Evolutionary conservation across 2,888 invertebrate species (phyloP).

Genomic region (Chrysolina haemoptera): DNA sequence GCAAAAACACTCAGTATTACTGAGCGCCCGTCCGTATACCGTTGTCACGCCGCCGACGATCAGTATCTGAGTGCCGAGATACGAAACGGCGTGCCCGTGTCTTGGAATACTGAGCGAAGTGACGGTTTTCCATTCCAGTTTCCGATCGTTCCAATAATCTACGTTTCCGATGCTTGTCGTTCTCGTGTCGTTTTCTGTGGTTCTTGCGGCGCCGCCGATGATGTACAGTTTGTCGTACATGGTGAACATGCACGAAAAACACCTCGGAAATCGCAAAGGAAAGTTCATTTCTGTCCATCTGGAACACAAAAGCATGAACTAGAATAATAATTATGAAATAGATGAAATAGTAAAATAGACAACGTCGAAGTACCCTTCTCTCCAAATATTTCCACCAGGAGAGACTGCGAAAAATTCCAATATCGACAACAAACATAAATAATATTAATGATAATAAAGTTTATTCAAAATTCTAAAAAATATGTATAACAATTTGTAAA

Average conservation of each 20-base stretch:
- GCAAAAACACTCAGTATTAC: constrained; percentile 79
- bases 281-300: constrained; percentile 75
- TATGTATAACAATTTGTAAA: too few relatives aligned
- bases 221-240: constrained; percentile 77
- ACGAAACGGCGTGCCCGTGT: constrained; percentile 78
- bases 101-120: constrained; percentile 77
- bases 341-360: too few relatives aligned
- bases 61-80: constrained; percentile 77
- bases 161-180: constrained; percentile 74
- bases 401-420: too few relatives aligned
- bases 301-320: constrained; percentile 37
- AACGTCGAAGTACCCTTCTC: too few relatives aligned
- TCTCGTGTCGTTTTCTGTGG: constrained; percentile 64
- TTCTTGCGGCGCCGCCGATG: constrained; percentile 78
- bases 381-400: too few relatives aligned
- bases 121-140: constrained; percentile 73
- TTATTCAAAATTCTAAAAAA: too few relatives aligned
- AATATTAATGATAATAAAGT: too few relatives aligned
- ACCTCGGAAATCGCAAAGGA: constrained; percentile 72
- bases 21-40: constrained; percentile 76
- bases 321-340: too few relatives aligned
- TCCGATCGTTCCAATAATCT: constrained; percentile 75
- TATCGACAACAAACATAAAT: too few relatives aligned
- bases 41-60: constrained; percentile 80
- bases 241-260: constrained; percentile 71